Conservation (phyloP, 37 sponge, comb jelly and placozoan species). For the Spongilla lacustris region DNA sequence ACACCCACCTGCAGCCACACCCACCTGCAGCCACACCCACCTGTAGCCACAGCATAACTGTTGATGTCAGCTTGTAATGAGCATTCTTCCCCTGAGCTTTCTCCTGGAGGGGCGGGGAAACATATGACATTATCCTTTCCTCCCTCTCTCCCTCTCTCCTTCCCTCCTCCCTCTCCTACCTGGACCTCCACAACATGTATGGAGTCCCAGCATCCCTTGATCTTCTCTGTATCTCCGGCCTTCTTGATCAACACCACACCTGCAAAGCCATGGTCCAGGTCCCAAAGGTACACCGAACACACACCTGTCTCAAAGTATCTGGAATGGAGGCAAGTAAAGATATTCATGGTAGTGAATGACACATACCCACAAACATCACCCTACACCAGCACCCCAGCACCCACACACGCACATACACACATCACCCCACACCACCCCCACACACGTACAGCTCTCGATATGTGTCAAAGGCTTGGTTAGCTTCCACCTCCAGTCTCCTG, state of each 20-base stretch:
- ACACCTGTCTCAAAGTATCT: constrained; percentile 96
- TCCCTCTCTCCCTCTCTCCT: not conserved
- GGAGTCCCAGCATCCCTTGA: constrained; percentile 98
- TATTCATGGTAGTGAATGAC: not conserved
- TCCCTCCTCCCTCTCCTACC: constrained; percentile 7
- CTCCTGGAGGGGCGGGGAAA: constrained; percentile 43
- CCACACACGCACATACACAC: constrained; percentile 77
- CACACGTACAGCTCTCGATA: constrained; percentile 93
- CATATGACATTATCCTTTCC: too few species aligned
- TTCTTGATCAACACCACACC: constrained; percentile 97
- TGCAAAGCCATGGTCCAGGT: constrained; percentile 95
- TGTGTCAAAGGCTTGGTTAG: constrained; percentile 95
- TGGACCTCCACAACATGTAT: constrained; percentile 97
- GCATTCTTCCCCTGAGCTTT: constrained; percentile 87
- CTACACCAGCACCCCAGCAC: constrained; percentile 68
- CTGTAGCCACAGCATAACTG: constrained; percentile 96
- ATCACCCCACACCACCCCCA: constrained; percentile 61
- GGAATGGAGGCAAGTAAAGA: not conserved
- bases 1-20: too few species aligned
- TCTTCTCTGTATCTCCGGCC: constrained; percentile 90
- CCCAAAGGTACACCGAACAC: constrained; percentile 97
- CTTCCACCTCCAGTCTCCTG: constrained; percentile 86
- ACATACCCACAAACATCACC: not conserved
- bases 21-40: constrained; percentile 5
- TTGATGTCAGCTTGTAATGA: constrained; percentile 98